Conservation (phyloP, 2,888 invertebrate species). For the Stramonita haemastoma region DNA sequence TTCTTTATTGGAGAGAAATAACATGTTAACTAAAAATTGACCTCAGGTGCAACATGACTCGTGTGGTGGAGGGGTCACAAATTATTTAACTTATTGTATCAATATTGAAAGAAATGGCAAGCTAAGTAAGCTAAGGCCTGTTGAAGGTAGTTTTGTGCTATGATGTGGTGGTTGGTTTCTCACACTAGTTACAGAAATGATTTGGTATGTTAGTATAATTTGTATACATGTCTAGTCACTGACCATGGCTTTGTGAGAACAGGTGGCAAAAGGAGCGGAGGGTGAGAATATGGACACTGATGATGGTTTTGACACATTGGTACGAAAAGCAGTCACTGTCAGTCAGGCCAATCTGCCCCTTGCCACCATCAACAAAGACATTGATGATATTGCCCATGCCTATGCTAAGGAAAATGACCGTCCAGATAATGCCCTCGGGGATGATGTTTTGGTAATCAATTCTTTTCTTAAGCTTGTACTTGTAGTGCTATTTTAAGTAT, state of each 20-base stretch:
- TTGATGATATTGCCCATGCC: constrained; percentile 34
- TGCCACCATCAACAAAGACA: constrained; percentile 31
- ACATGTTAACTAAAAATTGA: no score
- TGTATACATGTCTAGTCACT: not conserved
- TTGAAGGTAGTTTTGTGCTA: no score
- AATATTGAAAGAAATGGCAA: no score
- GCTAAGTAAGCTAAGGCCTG: no score
- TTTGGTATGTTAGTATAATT: not conserved
- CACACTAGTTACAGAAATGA: no score
- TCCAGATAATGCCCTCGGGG: constrained; percentile 18
- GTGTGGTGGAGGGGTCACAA: no score
- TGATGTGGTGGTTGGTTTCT: no score
- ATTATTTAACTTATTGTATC: no score
- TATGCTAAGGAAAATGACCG: constrained; percentile 13
- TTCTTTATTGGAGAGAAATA: no score
- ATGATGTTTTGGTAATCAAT: constrained; percentile 31
- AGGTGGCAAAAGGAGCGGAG: not conserved
- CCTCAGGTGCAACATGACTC: no score
- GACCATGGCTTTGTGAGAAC: constrained; percentile 8
- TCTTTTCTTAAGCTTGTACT: no score
- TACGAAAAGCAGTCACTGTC: constrained; percentile 39
- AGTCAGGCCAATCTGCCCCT: constrained; percentile 35
- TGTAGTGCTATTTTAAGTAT: no score
- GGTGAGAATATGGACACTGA: constrained; percentile 14
- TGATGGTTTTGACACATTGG: constrained; percentile 29